phyloP scores from a whole-genome alignment of 2,888 invertebrate genomes.

The Drosophila affinis region DNA sequence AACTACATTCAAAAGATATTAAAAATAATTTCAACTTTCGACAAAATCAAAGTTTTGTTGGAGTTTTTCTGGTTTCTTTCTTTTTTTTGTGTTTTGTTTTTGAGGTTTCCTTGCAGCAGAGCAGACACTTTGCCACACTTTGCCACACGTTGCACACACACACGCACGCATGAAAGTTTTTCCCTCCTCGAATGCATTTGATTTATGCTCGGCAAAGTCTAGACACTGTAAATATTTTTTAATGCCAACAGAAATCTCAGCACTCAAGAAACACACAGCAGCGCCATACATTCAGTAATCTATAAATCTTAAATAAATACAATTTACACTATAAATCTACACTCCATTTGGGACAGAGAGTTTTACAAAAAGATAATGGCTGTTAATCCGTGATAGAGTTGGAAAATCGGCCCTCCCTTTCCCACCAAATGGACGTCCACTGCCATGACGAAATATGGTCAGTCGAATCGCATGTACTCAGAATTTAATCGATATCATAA shows the following conservation, averaged over 20 bases:
- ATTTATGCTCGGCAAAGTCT: slow-evolving; percentile 71
- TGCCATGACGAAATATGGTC: slow-evolving; percentile 20
- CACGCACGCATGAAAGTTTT: slow-evolving; percentile 5
- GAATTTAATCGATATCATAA: too few species aligned
- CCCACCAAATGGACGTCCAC: slow-evolving; percentile 37
- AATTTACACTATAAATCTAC: slow-evolving; percentile 60
- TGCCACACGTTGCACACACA: slow-evolving; percentile 17
- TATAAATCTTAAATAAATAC: slow-evolving; percentile 72
- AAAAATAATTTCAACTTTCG: neutral
- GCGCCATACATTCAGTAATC: slow-evolving; percentile 28
- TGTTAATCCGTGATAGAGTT: slow-evolving; percentile 54
- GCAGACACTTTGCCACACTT: slow-evolving; percentile 21
- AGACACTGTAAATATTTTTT: slow-evolving; percentile 80
- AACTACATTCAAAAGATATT: neutral
- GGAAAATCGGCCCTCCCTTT: slow-evolving; percentile 22
- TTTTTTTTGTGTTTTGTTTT: neutral
- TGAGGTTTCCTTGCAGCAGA: neutral
- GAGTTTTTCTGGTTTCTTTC: neutral
- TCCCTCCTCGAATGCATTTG: slow-evolving; percentile 62
- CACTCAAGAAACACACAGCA: slow-evolving; percentile 55
- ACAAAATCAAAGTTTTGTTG: neutral
- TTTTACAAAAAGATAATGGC: slow-evolving; percentile 59
- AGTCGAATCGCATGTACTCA: too few species aligned
- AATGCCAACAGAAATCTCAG: slow-evolving; percentile 56
- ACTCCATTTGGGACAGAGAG: slow-evolving; percentile 49